A percentile compares a stretch with the other conserved stretches of the same genome.
phyloP scores from a whole-genome alignment of 1,140 invertebrate species.

The Bradysia coprophila region DNA sequence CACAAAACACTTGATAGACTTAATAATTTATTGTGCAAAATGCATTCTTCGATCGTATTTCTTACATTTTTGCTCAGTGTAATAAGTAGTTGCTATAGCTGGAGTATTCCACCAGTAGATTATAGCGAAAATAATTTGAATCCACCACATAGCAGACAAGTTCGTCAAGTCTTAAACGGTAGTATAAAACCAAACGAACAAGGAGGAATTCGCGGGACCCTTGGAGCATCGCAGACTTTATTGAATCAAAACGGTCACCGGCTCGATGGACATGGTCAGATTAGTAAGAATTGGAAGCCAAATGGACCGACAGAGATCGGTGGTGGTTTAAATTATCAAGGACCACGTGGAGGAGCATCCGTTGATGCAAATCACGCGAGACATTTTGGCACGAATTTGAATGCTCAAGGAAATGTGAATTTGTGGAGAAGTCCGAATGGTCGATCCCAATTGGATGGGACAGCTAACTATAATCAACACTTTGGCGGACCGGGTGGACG shows the following conservation, averaged over 20 bases:
- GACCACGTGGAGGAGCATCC: background rate
- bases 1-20: too few species aligned
- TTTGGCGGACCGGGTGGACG: conserved; percentile 7
- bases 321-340: background rate
- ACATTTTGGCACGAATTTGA: conserved; percentile 6
- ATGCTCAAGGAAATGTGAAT: conserved; percentile 4
- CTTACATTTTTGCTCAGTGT: too few species aligned
- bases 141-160: background rate
- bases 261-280: background rate
- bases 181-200: background rate
- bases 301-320: background rate
- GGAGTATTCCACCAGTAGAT: too few species aligned
- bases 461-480: conserved; percentile 6
- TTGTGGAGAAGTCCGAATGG: conserved; percentile 5
- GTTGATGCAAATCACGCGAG: background rate
- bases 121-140: background rate
- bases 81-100: too few species aligned
- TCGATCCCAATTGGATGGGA: conserved; percentile 1
- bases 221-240: background rate
- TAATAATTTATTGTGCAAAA: too few species aligned
- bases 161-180: background rate
- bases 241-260: background rate
- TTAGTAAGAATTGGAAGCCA: background rate
- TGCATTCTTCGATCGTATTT: too few species aligned
- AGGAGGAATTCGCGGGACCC: background rate